Conservation (phyloP, 2,113 vertebrate genomes). For the Sterna hirundo region DNA sequence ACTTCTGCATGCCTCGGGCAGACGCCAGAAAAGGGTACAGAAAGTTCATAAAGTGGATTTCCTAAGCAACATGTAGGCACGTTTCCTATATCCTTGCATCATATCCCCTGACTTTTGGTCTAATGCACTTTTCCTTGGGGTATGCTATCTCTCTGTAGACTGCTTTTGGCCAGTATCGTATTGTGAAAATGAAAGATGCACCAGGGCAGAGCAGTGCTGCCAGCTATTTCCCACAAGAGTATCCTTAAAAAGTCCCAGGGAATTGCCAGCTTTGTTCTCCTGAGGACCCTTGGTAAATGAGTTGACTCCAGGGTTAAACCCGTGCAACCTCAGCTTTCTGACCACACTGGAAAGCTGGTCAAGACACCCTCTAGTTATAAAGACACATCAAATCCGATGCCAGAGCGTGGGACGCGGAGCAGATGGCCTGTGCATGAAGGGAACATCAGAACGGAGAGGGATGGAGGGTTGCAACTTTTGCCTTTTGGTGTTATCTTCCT, state of each 20-base stretch:
- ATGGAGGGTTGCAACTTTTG: not conserved
- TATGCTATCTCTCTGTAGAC: not conserved
- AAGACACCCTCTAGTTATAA: not conserved
- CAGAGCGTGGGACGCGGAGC: not conserved
- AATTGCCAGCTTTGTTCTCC: not conserved
- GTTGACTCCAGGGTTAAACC: constrained; percentile 8
- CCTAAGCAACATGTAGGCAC: not conserved
- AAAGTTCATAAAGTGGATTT: constrained; percentile 8
- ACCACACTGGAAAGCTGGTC: not conserved
- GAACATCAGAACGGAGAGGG: not conserved
- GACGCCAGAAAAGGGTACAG: not conserved
- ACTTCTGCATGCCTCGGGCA: fast-evolving
- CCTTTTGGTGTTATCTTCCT: not conserved
- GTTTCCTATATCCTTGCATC: not conserved
- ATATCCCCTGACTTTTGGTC: not conserved
- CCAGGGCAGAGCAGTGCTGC: not conserved
- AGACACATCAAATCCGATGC: not conserved
- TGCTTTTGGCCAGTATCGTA: not conserved
- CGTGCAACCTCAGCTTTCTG: not conserved
- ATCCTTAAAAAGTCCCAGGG: not conserved
- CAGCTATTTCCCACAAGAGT: not conserved
- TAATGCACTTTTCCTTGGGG: not conserved
- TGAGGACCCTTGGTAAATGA: not conserved
- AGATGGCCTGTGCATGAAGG: not conserved
- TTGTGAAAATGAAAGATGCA: not conserved